These are phyloP conservation scores for Malthinus flaveolus DNA, from an alignment of 2,888 invertebrate genomes.

Conservation along the genomic window DNA sequence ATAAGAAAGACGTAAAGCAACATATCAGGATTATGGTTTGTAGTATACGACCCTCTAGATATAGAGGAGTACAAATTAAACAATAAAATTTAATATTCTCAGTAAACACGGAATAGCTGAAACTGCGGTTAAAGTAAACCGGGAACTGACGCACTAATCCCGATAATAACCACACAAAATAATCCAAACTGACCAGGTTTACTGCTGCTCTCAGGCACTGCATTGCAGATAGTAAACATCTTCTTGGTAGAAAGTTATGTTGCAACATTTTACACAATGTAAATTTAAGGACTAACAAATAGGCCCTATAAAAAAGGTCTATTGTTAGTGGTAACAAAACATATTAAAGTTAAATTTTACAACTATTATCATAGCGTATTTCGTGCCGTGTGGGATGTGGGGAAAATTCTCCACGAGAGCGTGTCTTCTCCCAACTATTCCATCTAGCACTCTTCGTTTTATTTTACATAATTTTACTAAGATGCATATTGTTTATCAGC, in stretches of 20 bases:
- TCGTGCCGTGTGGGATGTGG: no score
- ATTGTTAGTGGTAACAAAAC: no score
- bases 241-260: conserved; percentile 17
- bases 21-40: conserved; percentile 39
- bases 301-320: neutral
- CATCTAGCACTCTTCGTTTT: no score
- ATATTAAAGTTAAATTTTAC: no score
- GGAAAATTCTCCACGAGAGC: no score
- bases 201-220: conserved; percentile 21
- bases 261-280: conserved; percentile 27
- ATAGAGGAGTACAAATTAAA: conserved; percentile 44
- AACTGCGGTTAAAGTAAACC: conserved; percentile 43
- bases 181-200: conserved; percentile 37
- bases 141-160: conserved; percentile 42
- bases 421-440: no score
- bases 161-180: conserved; percentile 40
- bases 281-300: conserved; percentile 17
- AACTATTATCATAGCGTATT: no score
- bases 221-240: conserved; percentile 32
- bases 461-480: no score
- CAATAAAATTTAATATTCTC: conserved; percentile 49
- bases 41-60: conserved; percentile 36
- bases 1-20: conserved; percentile 25
- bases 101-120: conserved; percentile 43
- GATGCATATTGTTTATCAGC: no score